phyloP scores from a whole-genome alignment of 2,113 vertebrate genomes.

The western clawed frog (Xenopus tropicalis) region UCB_Xtro_10.0 CM004448.2:15888001-15888500 shows the following conservation, averaged over 20 bases:
- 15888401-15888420: conserved; percentile 36
- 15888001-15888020: too few relatives aligned
- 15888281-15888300: conserved; percentile 32
- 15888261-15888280: conserved; percentile 1
- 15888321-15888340: conserved; percentile 10
- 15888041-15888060: too few relatives aligned
- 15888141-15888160: too few relatives aligned
- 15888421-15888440: conserved; percentile 40
- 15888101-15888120: too few relatives aligned
- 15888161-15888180: too few relatives aligned
- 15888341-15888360: conserved; percentile 1
- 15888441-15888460: conserved; percentile 39
- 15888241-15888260: conserved; percentile 2
- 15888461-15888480: conserved; percentile 33
- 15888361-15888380: conserved; percentile 19
- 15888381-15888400: conserved; percentile 28
- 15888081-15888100: too few relatives aligned
- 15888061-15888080: too few relatives aligned
- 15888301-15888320: neutral
- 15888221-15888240: conserved; percentile 7
- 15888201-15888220: neutral
- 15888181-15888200: too few relatives aligned
- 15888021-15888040: too few relatives aligned
- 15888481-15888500: conserved; percentile 29
- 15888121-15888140: too few relatives aligned